phyloP scores from a whole-genome alignment of 30 jellyfish, hydroid and myxozoan species.

The Nemopilema nomurai region DNA sequence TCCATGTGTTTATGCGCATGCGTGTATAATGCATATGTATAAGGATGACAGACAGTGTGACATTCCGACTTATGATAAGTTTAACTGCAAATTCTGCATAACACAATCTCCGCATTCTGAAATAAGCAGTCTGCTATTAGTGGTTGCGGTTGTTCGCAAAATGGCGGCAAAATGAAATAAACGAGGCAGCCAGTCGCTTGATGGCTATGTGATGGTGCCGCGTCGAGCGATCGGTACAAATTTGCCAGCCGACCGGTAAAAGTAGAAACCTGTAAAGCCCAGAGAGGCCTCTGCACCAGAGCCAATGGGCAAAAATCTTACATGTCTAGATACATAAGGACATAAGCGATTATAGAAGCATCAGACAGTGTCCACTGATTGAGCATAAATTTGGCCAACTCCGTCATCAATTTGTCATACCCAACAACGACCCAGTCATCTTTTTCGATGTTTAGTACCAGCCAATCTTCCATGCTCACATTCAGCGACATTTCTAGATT shows the following conservation, averaged over 20 bases:
- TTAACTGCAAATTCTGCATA: background rate
- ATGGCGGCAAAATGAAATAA: background rate
- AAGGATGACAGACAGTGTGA: no score
- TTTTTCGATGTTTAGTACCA: slow-evolving; percentile 61
- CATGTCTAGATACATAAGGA: background rate
- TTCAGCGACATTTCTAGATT: slow-evolving; percentile 49
- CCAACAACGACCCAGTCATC: slow-evolving; percentile 80
- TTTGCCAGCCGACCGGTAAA: no score
- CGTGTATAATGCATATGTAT: no score
- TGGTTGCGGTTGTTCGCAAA: no score
- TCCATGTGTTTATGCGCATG: no score
- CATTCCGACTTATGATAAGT: background rate
- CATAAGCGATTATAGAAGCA: background rate
- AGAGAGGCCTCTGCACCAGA: background rate
- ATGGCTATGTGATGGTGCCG: no score
- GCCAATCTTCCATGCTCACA: slow-evolving; percentile 64
- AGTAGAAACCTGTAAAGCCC: no score
- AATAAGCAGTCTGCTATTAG: no score
- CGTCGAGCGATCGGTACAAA: no score
- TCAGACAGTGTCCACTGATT: slow-evolving; percentile 59
- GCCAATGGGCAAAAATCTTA: background rate
- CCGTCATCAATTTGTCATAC: slow-evolving; percentile 55
- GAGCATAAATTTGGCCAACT: slow-evolving; percentile 34
- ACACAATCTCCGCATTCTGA: background rate
- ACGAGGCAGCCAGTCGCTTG: no score